Evolutionary conservation across 2,888 invertebrate species (phyloP), one percentile per base, ranked within the genome.

Genomic region (Athripsodes cinereus): DNA sequence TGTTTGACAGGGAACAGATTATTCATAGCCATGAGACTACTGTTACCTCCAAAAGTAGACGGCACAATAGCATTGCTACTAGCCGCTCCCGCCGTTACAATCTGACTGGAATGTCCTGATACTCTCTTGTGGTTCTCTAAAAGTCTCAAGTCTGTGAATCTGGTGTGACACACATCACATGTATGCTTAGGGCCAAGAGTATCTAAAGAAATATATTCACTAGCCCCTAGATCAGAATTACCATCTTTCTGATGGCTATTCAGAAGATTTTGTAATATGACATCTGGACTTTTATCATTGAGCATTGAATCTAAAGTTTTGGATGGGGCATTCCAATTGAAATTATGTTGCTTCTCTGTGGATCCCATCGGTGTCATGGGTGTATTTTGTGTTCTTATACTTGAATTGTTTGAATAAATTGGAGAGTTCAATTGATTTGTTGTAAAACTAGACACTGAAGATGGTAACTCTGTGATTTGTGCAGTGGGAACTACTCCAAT

Each of bases 201-300:
- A 60, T 85, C 85, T 61, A 85, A 70, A 0, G 85, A 84, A 62
- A 85, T 84, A 65, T 83, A 85, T 71, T 85, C 85, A 60, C 81
- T 84, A 0, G 73, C 71, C 60, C 77, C 74, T 13, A 74, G 71
- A 60, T 77, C 31, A 21, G 70, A 69, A 54, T 70, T 65, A 51
- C 68, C 70, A 64, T 77, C 75, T 62, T 77, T 76, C 0, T 73
- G 66, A 46, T 69, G 70, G 1, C 75, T 75, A 2, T 60, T 55
- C n/a, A 78, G 65, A 2, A 79, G 67, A 58, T 76, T 78, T 64
- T 75, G 75, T 61, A 78, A 78, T 22, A 78, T 75, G 52, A 78
- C 78, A 65, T 79, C 79, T 5, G 77, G 72, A 57, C 44, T 63
- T 40, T 60, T 61, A 40, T 63, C 63, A 16, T 64, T 76, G 75